These are phyloP conservation scores for Aporophyla nigra DNA, from an alignment of 2,888 invertebrate genomes.

Conservation along the genomic window DNA sequence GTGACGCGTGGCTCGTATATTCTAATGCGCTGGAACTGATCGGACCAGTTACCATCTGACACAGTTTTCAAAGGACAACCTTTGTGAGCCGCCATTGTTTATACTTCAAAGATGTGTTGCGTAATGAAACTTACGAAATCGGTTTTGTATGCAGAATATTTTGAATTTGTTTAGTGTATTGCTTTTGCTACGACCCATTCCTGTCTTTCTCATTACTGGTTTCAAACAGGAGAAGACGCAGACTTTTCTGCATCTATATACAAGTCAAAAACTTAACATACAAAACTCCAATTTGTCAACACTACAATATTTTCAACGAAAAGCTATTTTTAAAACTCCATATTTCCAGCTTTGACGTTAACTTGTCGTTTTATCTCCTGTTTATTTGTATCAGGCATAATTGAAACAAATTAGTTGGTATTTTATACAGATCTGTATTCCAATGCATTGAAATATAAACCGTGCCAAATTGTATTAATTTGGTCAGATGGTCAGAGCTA, in stretches of 20 bases:
- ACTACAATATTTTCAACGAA: conserved; percentile 2
- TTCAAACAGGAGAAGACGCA: conserved; percentile 7
- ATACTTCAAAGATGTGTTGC: conserved; percentile 72
- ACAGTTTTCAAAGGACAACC: conserved; percentile 86
- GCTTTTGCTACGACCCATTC: conserved; percentile 26
- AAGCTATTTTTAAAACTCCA: conserved; percentile 4
- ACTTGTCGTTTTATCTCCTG: conserved; percentile 21
- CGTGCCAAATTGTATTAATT: conserved; percentile 42
- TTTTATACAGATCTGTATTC: conserved; percentile 13
- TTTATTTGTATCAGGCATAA: background rate
- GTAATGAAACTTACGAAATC: conserved; percentile 75
- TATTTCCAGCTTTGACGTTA: background rate
- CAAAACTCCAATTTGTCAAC: background rate
- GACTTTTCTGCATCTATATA: conserved; percentile 5
- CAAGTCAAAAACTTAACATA: background rate
- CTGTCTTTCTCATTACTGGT: conserved; percentile 11
- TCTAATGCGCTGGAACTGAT: conserved; percentile 65
- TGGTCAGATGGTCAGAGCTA: conserved; percentile 25
- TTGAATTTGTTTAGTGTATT: conserved; percentile 55
- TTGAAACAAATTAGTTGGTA: conserved; percentile 19
- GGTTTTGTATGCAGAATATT: conserved; percentile 59
- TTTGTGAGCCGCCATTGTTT: conserved; percentile 83
- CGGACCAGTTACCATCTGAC: conserved; percentile 82
- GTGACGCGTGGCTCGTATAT: conserved; percentile 40
- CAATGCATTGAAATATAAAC: conserved; percentile 24